Evolutionary conservation across 2,113 vertebrate genomes (phyloP).

Genomic region (Eptatretus burgeri): DNA sequence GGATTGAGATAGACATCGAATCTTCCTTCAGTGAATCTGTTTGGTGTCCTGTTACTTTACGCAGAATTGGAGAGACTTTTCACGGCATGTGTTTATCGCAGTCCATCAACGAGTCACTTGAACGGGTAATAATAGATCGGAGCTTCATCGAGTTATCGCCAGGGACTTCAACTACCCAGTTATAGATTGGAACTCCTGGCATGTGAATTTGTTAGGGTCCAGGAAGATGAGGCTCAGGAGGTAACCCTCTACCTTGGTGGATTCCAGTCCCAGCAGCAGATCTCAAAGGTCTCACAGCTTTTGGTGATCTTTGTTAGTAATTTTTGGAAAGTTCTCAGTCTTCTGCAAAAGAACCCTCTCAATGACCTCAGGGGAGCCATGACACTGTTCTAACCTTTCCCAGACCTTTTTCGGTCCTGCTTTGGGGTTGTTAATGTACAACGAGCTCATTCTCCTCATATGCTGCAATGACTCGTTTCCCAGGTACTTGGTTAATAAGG

Average conservation of each 20-base stretch:
- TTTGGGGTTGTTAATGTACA: constrained; percentile 8
- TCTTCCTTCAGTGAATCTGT: too few species aligned
- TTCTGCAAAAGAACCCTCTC: constrained; percentile 11
- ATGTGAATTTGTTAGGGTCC: too few species aligned
- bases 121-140: too few species aligned
- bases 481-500: constrained; percentile 13
- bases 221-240: not conserved
- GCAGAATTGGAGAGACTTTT: too few species aligned
- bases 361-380: constrained; percentile 10
- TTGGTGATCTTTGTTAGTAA: not conserved
- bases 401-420: constrained; percentile 6
- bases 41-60: too few species aligned
- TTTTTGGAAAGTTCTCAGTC: constrained; percentile 9
- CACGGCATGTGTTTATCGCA: too few species aligned
- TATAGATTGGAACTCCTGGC: too few species aligned
- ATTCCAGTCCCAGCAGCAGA: not conserved
- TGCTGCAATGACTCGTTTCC: constrained; percentile 11
- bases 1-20: too few species aligned
- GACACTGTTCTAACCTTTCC: constrained; percentile 10
- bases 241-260: too few species aligned
- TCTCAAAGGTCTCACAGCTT: constrained; percentile 5
- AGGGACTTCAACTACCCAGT: too few species aligned
- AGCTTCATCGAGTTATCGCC: too few species aligned
- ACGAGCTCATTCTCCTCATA: constrained; percentile 10
- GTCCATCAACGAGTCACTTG: too few species aligned